Evolutionary conservation across 2,888 invertebrate genomes (phyloP), one percentile per base, ranked within the genome.

Genomic region (Lycocerus yunnanus): DNA sequence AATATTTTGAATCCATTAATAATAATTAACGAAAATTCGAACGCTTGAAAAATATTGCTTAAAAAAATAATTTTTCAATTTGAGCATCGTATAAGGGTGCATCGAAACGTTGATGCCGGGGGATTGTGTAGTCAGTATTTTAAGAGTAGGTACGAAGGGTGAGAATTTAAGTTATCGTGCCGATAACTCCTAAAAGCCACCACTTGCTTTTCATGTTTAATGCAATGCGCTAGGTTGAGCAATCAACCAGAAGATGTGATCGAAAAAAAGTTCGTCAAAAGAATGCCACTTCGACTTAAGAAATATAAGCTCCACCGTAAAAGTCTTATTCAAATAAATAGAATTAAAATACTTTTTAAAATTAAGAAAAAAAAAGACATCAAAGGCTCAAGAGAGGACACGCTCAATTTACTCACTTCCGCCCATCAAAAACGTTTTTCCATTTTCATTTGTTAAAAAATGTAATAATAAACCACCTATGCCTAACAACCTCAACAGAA

Each of bases 191-290:
- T 83, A 83, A 86, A 85, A 85, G 85, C 84, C 79, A 79, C 80
- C 82, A 81, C 80, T 83, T 83, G 82, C 84, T 84, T 84, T 85
- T 85, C 85, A 85, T 86, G 85, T 86, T 84, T 85, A 85, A 85
- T 85, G 85, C 85, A 85, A 83, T 82, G 83, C 82, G 80, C 77
- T 77, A 80, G 83, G 77, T 81, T 77, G 80, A 81, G 81, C 83
- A 82, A 82, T 83, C 84, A 82, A 72, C 83, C 80, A 81, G 82
- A 84, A 84, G 83, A 83, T 74, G 79, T 73, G 75, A 70, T 73
- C 66, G 72, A 63, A 69, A 67, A 69, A 77, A 75, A 74, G 77
- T 78, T 79, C 74, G 72, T 74, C 69, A 72, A 69, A 69, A 78
- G 81, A 79, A 78, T 79, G 72, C 68, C 63, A 68, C 72, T 60